Evolutionary conservation across 2,797 vertebrate species (phyloP).

Genomic region (Phoxinus dragarum): DNA sequence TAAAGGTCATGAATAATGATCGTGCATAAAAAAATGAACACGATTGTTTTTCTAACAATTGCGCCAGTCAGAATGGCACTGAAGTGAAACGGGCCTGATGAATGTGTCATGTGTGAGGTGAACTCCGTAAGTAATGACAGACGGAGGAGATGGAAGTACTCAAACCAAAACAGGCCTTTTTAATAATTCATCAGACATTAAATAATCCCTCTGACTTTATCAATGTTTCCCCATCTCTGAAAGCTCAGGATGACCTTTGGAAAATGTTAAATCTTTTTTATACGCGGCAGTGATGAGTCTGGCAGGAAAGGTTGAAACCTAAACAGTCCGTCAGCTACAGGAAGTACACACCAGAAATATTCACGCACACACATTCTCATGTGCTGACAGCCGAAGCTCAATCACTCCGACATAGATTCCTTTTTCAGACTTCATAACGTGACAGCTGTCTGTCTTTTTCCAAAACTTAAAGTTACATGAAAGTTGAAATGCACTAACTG

Average conservation of each 20-base stretch:
- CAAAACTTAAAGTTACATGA: background rate
- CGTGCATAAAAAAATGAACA: conserved; percentile 26
- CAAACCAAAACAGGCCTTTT: conserved; percentile 49
- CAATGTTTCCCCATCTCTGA: conserved; percentile 82
- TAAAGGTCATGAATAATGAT: conserved; percentile 59
- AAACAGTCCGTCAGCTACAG: conserved; percentile 41
- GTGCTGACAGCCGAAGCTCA: conserved; percentile 36
- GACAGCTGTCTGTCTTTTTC: conserved; percentile 43
- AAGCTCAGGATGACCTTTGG: conserved; percentile 79
- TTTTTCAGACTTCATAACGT: conserved; percentile 42
- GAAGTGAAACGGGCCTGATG: conserved; percentile 47
- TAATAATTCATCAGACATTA: conserved; percentile 55
- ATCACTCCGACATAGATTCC: conserved; percentile 28
- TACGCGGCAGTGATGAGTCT: conserved; percentile 62
- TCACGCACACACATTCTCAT: background rate
- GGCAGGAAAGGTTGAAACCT: conserved; percentile 54
- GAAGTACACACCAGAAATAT: background rate
- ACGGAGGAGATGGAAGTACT: conserved; percentile 23
- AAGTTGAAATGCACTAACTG: conserved; percentile 29
- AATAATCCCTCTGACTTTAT: conserved; percentile 68
- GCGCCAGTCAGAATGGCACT: conserved; percentile 45
- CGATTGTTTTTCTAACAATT: conserved; percentile 46
- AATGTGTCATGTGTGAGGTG: conserved; percentile 34
- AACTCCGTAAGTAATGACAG: conserved; percentile 45
- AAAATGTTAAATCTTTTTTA: conserved; percentile 82